phyloP scores from a whole-genome alignment of 2,797 vertebrate genomes.

The Sebastes glaucus region DNA sequence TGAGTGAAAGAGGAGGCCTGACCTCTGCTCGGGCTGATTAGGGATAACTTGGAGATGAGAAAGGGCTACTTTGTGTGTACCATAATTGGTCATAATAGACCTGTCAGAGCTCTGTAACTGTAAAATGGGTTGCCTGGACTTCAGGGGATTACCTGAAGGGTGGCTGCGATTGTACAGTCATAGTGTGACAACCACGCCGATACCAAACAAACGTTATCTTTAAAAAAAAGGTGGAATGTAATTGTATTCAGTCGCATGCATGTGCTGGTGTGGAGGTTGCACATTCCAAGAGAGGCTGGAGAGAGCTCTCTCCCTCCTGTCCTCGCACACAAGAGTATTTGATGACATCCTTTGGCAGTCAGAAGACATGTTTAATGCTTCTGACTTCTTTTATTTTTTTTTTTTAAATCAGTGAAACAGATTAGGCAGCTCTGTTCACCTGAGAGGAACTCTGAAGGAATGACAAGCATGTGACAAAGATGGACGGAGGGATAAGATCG shows the following conservation, averaged over 20 bases:
- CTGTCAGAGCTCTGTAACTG: conserved; percentile 49
- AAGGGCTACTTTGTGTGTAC: conserved; percentile 63
- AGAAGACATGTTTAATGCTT: conserved; percentile 35
- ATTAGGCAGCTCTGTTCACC: conserved; percentile 38
- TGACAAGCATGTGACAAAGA: conserved; percentile 52
- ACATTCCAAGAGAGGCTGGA: conserved; percentile 46
- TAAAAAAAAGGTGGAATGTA: conserved; percentile 41
- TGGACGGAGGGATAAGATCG: not conserved
- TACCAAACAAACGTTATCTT: conserved; percentile 39
- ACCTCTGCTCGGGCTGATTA: conserved; percentile 54
- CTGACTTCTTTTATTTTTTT: not conserved
- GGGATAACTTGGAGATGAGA: conserved; percentile 44
- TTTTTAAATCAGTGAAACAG: conserved; percentile 28
- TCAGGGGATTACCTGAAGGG: conserved; percentile 30
- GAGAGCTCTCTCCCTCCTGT: not conserved
- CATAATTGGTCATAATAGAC: conserved; percentile 65
- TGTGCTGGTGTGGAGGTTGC: conserved; percentile 5
- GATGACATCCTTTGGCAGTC: conserved; percentile 38
- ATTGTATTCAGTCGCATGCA: conserved; percentile 17
- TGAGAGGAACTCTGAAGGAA: conserved; percentile 34
- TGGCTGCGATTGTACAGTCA: not conserved
- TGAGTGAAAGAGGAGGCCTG: conserved; percentile 61
- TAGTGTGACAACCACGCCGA: conserved; percentile 4
- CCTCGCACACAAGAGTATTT: not conserved
- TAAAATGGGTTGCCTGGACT: conserved; percentile 43